Percentiles rank a stretch among this genome's conserved stretches.
phyloP scores from a whole-genome alignment of 2,113 vertebrate genomes.

The Cariama cristata region DNA sequence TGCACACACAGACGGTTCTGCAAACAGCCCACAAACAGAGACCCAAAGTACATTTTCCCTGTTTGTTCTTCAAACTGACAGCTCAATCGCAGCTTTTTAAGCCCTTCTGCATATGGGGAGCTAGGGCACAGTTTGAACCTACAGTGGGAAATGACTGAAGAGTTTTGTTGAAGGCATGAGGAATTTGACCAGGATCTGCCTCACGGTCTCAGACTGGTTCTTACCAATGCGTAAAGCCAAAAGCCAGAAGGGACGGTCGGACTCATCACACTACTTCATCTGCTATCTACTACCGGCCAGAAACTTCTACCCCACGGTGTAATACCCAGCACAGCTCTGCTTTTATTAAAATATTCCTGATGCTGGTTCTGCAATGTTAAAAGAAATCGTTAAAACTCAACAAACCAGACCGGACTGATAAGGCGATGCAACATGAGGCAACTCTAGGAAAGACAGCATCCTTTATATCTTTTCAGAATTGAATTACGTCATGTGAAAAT shows the following conservation, averaged over 20 bases:
- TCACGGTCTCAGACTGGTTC: not conserved
- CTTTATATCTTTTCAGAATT: not conserved
- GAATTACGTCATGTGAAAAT: not conserved
- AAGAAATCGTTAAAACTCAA: not conserved
- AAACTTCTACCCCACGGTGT: too few species aligned
- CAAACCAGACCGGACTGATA: not conserved
- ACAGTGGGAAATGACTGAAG: not conserved
- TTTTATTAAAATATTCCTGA: not conserved
- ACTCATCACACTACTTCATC: not conserved
- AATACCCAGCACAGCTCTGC: not conserved
- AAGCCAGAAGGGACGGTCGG: not conserved
- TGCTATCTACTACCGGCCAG: not conserved
- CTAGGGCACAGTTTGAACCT: not conserved
- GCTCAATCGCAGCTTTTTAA: conserved; percentile 21
- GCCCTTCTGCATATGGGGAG: not conserved
- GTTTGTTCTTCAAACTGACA: conserved; percentile 47
- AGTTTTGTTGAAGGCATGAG: not conserved
- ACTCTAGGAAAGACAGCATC: not conserved
- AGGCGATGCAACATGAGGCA: not conserved
- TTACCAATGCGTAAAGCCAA: fast-evolving
- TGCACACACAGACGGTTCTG: not conserved
- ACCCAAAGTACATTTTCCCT: conserved; percentile 3
- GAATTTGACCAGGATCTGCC: not conserved
- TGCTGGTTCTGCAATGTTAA: not conserved
- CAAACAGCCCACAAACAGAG: conserved; percentile 28